Percentiles rank a stretch among this genome's conserved stretches.
Conservation (phyloP, 2,888 invertebrate species). For the Malthinus seriepunctatus region DNA sequence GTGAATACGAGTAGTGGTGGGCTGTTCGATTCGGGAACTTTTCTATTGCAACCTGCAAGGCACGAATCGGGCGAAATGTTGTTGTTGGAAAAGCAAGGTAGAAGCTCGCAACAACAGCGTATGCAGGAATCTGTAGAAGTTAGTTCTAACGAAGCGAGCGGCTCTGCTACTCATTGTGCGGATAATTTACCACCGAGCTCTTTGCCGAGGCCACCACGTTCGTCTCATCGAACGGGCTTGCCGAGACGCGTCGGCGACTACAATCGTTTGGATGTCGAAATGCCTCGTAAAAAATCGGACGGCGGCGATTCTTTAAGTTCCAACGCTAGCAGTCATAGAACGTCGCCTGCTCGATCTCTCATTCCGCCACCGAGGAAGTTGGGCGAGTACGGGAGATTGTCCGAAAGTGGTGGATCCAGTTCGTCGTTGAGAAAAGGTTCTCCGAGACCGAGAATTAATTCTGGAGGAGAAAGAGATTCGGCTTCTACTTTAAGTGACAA, state of each 20-base stretch:
- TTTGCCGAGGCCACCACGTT: conserved; percentile 70
- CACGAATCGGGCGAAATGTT: conserved; percentile 69
- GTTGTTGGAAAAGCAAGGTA: conserved; percentile 75
- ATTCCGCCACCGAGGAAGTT: conserved; percentile 60
- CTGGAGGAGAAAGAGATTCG: conserved; percentile 58
- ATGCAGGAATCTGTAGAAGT: conserved; percentile 57
- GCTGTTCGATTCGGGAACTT: conserved; percentile 40
- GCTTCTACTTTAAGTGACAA: conserved; percentile 61
- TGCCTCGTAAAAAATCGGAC: conserved; percentile 52
- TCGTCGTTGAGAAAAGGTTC: conserved; percentile 44
- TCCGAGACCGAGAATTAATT: conserved; percentile 51
- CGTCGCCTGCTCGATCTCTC: conserved; percentile 57
- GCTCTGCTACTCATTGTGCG: conserved; percentile 47
- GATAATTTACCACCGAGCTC: conserved; percentile 74
- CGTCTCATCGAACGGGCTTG: conserved; percentile 54
- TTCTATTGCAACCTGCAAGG: conserved; percentile 46
- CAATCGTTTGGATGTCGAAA: conserved; percentile 63
- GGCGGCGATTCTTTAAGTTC: conserved; percentile 52
- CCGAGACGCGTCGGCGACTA: conserved; percentile 64
- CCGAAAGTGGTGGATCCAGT: conserved; percentile 56
- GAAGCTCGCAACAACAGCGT: conserved; percentile 75
- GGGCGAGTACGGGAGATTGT: conserved; percentile 63
- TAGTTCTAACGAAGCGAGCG: conserved; percentile 33
- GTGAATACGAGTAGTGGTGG: conserved; percentile 52
- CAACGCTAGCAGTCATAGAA: conserved; percentile 51